Evolutionary conservation across 2,888 invertebrate species (phyloP), one percentile per base, ranked within the genome.

Genomic region (Cryptus viduatorius): DNA sequence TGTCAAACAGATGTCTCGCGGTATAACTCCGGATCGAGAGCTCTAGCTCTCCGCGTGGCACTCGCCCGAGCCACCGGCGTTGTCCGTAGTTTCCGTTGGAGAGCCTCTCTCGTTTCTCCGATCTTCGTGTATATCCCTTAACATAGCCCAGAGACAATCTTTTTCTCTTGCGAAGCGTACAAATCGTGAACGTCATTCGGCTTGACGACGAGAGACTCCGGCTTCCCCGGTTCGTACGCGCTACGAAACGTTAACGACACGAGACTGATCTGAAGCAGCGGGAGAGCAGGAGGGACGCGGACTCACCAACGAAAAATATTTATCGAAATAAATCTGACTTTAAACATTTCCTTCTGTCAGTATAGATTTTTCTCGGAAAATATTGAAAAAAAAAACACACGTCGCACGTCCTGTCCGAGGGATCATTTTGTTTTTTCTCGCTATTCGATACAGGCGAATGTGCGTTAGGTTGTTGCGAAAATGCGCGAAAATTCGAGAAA

Each of bases 1-100:
- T 93, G 93, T 93, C 93, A 93, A 93, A 93, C 93, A 93, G 93
- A 93, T 93, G 93, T 93, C 91, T 90, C 29, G 31, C 29, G 29
- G 61, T 61, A 48, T 48, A 56, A 61, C 61, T 31, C 14, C 29
- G 61, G 61, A 61, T 31, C 61, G 61, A 31, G 61, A 29, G 61
- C 19, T 44, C 37, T 56, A 42, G 73, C 79, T n/a, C 24, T 67
- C 46, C 65, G 56, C 67, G 72, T 24, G 69, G 14, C 14, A 37
- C 59, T 24, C 46, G 19, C 8, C 37, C 72, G 76, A 84, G 19
- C 76, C 72, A 69, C 73, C 37, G 59, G 61, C 68, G 29, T 81
- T 78, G 56, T 48, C 46, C 79, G 65, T 84, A 44, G 59, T 59
- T 79, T 73, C 68, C 77, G 77, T 65, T 24, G 48, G 80, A 72